Evolutionary conservation across 2,113 vertebrate genomes (phyloP).

Genomic region (Pardalotus punctatus): DNA sequence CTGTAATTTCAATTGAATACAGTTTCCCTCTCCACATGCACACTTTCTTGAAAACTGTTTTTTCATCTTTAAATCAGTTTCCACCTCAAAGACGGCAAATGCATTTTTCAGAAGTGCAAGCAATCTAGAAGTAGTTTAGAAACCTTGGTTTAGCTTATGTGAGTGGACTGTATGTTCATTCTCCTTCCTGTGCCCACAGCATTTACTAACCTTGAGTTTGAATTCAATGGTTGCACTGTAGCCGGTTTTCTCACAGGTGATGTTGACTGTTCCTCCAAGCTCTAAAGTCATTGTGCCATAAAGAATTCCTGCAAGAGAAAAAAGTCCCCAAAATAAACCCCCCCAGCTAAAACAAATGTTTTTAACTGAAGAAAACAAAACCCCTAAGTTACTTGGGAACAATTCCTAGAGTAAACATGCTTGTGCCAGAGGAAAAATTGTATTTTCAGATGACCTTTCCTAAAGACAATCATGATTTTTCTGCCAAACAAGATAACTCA

Average conservation of each 20-base stretch:
- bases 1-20: background rate
- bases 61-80: background rate
- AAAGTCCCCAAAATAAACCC: background rate
- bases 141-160: background rate
- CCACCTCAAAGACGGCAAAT: background rate
- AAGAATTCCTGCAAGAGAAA: conserved; percentile 84
- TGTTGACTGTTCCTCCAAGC: conserved; percentile 89
- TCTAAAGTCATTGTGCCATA: conserved; percentile 98
- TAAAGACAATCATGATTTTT: background rate
- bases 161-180: background rate
- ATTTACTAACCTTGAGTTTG: conserved; percentile 88
- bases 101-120: background rate
- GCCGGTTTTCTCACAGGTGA: conserved; percentile 95
- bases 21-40: background rate
- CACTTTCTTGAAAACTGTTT: background rate
- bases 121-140: background rate
- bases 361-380: background rate
- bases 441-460: background rate
- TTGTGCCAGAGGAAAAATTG: background rate
- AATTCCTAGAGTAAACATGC: background rate
- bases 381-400: background rate
- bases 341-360: background rate
- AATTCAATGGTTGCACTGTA: conserved; percentile 96
- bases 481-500: background rate
- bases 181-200: background rate